Percentiles rank a stretch among this genome's conserved stretches.
Conservation (phyloP, 2,888 invertebrate genomes). For the Drosophila parthenogenetica region DNA sequence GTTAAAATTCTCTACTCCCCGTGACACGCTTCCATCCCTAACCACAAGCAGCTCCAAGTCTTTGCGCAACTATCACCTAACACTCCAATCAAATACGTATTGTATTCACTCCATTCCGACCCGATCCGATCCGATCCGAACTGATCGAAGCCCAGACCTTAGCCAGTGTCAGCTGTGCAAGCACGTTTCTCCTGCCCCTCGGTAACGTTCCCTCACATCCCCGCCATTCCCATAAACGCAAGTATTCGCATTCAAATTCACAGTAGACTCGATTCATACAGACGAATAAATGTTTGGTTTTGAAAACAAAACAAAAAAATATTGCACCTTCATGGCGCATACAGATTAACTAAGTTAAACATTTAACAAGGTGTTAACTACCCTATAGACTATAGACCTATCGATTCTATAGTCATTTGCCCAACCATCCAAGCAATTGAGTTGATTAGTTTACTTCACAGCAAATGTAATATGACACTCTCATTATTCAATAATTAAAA, state of each 20-base stretch:
- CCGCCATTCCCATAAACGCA: background rate
- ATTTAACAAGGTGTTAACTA: constrained; percentile 10
- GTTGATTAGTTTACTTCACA: constrained; percentile 2
- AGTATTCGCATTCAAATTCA: constrained; percentile 8
- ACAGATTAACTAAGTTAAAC: constrained; percentile 12
- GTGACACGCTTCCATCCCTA: too few relatives aligned
- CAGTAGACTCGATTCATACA: background rate
- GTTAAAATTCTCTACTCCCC: too few relatives aligned
- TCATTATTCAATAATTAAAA: constrained; percentile 5
- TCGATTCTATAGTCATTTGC: background rate
- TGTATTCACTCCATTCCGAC: too few relatives aligned
- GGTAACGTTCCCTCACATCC: background rate
- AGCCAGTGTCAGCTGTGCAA: constrained; percentile 36
- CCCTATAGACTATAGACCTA: constrained; percentile 1
- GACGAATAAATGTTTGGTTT: background rate
- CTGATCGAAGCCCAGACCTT: constrained; percentile 5
- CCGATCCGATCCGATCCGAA: background rate
- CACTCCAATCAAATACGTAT: too few relatives aligned
- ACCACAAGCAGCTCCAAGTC: background rate
- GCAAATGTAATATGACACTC: background rate
- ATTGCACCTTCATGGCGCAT: constrained; percentile 5
- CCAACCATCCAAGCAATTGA: constrained; percentile 1
- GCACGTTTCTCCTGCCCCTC: constrained; percentile 7
- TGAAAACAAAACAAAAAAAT: too few relatives aligned
- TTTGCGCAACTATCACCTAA: constrained; percentile 4